Evolutionary conservation across 2,888 invertebrate genomes (phyloP), one percentile per base, ranked within the genome.

Genomic region (Aleiodes alternator): DNA sequence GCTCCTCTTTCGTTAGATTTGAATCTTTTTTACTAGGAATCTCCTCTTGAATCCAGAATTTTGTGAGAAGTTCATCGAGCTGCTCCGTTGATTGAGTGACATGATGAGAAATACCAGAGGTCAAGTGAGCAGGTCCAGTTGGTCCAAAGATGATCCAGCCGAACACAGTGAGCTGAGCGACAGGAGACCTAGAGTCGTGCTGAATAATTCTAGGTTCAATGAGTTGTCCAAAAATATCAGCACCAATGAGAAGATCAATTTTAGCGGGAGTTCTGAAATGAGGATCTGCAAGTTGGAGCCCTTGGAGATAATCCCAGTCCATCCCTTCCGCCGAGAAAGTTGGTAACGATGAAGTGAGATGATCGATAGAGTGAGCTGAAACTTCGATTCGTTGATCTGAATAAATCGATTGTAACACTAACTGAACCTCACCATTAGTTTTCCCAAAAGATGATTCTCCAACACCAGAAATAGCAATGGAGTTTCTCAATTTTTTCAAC

Each of bases 241-340:
- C 53, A 8, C 75, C 72, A 14, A 72, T 51, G 14, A 75, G 38
- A 29, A 64, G 29, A 50, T 75, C 72, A 38, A 75, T 14, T 12
- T 51, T 66, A 48, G 55, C 57, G 29, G 75, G 55, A 9, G 55
- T 50, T 12, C 38, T 23, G 43, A 56, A 70, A 5, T 61, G 34
- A 4, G 75, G 70, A 70, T 70, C 75, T 14, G 75, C 75, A 14
- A 71, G 70, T 29, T 57, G 70, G 34, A 75, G 70, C 5, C 61
- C 75, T 38, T 51, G 59, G 12, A 75, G 34, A 57, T 75, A 70
- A 59, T 51, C 55, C 70, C 75, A 75, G 34, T 34, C 50, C 23
- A 51, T 16, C 14, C 34, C 50, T 64, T 43, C 29, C 34, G 51
- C 29, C n/a, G 50, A 64, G 29, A 43, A 59, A n/a, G 75, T 55